Evolutionary conservation across 2,113 vertebrate genomes (phyloP).

Genomic region (Hystrix cristata): DNA sequence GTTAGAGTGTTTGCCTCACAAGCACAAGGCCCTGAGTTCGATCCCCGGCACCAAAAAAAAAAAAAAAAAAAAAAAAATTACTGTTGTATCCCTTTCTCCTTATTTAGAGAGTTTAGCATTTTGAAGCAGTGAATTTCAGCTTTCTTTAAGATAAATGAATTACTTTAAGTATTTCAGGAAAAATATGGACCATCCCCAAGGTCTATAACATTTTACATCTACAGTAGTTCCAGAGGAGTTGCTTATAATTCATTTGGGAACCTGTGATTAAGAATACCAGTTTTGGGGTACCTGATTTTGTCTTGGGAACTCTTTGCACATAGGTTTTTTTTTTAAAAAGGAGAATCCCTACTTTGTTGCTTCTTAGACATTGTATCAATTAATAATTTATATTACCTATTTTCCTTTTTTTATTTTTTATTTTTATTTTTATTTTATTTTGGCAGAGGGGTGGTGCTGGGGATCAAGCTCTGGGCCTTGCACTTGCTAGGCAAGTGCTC

Average conservation of each 20-base stretch:
- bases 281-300: slow-evolving; percentile 43
- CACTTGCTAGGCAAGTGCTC: no score
- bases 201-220: slow-evolving; percentile 24
- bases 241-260: neutral
- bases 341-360: slow-evolving; percentile 35
- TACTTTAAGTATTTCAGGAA: neutral
- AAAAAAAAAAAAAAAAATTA: neutral
- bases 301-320: slow-evolving; percentile 38
- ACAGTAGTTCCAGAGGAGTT: slow-evolving; percentile 49
- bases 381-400: neutral
- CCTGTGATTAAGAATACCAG: neutral
- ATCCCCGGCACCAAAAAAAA: no score
- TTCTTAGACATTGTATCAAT: slow-evolving; percentile 30
- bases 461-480: no score
- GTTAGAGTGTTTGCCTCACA: no score
- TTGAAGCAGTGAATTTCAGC: neutral
- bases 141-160: slow-evolving; percentile 41
- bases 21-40: no score
- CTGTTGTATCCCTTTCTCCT: neutral
- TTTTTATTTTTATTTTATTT: no score
- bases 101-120: slow-evolving; percentile 44
- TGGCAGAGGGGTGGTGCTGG: no score
- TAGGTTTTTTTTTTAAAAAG: slow-evolving; percentile 58
- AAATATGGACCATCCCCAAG: neutral
- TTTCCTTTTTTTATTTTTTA: neutral